A percentile compares a stretch with the other conserved stretches of the same genome.
Conservation (phyloP, 2,113 vertebrate species). For the Halichoerus grypus region DNA sequence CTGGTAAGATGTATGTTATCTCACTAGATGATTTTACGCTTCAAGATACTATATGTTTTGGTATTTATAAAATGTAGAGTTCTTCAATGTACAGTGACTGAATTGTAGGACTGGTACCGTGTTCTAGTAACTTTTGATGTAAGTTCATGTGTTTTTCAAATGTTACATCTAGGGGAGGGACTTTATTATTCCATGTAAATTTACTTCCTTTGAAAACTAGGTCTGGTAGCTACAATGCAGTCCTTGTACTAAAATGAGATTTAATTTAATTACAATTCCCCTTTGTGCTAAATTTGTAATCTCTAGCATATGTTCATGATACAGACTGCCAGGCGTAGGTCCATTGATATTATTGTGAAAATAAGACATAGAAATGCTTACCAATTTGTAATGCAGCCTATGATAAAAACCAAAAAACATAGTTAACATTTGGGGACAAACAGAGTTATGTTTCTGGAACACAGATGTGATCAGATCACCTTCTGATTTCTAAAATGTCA, state of each 20-base stretch:
- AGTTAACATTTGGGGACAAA: slow-evolving; percentile 36
- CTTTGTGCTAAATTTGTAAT: slow-evolving; percentile 46
- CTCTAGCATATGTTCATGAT: slow-evolving; percentile 43
- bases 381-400: slow-evolving; percentile 39
- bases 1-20: neutral
- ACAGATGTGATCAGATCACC: slow-evolving; percentile 25
- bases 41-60: neutral
- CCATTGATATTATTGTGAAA: slow-evolving; percentile 22
- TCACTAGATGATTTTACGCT: slow-evolving; percentile 22
- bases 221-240: neutral
- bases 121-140: slow-evolving; percentile 39
- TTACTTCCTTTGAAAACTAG: slow-evolving; percentile 45
- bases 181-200: slow-evolving; percentile 47
- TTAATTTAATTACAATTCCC: slow-evolving; percentile 21
- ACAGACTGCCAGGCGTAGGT: neutral
- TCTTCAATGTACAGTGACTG: neutral
- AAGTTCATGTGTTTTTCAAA: slow-evolving; percentile 44
- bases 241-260: slow-evolving; percentile 54
- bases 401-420: slow-evolving; percentile 15
- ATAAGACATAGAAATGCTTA: slow-evolving; percentile 53
- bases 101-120: neutral
- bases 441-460: slow-evolving; percentile 56
- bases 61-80: neutral
- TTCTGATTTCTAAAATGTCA: slow-evolving; percentile 46
- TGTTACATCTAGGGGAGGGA: neutral